These are phyloP conservation scores for Stegophylla sp. DNA, from an alignment of 2,888 invertebrate species.

Conservation along the genomic window DNA sequence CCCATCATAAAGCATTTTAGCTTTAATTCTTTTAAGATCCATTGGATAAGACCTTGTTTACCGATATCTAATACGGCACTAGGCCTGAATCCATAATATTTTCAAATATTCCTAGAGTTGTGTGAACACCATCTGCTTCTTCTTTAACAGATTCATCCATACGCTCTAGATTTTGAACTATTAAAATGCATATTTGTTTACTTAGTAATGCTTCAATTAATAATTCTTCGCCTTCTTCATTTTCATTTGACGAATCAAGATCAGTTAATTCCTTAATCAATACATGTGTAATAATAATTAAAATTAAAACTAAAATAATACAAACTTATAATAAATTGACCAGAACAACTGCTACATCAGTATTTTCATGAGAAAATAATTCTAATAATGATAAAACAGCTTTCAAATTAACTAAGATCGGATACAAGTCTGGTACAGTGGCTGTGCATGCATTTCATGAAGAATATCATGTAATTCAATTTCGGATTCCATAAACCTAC, in stretches of 20 bases:
- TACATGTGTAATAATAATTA: constrained; percentile 65
- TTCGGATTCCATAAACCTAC: constrained; percentile 93
- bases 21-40: constrained; percentile 90
- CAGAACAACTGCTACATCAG: constrained; percentile 85
- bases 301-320: not conserved
- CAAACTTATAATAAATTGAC: constrained; percentile 74
- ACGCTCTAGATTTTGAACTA: constrained; percentile 91
- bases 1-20: constrained; percentile 88
- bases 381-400: constrained; percentile 90
- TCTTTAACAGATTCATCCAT: constrained; percentile 92
- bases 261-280: constrained; percentile 87
- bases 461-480: constrained; percentile 87
- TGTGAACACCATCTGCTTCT: constrained; percentile 95
- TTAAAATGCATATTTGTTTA: constrained; percentile 85
- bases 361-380: constrained; percentile 93
- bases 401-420: constrained; percentile 85
- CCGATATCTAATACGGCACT: constrained; percentile 84
- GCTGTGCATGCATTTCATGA: constrained; percentile 93
- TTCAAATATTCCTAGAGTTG: constrained; percentile 90
- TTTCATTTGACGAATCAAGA: constrained; percentile 93
- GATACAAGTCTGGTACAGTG: constrained; percentile 94
- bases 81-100: constrained; percentile 91
- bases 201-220: constrained; percentile 87
- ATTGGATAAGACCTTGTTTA: constrained; percentile 87
- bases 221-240: constrained; percentile 86